Percentiles rank a stretch among this genome's conserved stretches.
These are phyloP conservation scores for Periparus ater DNA, from an alignment of 2,797 vertebrate species.

Conservation along the genomic window DNA sequence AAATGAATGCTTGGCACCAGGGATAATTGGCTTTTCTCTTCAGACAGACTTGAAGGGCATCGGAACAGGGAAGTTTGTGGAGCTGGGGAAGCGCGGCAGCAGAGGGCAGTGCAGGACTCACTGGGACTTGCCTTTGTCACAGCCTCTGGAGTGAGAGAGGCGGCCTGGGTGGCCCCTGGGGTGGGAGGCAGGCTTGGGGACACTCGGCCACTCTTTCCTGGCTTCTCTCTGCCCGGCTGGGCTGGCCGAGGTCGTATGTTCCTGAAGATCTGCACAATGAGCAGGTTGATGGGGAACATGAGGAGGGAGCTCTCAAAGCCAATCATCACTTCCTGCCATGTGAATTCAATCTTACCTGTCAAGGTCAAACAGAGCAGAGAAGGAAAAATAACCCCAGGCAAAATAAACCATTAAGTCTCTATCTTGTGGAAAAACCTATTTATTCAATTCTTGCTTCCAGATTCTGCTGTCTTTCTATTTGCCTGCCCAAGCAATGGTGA, in stretches of 20 bases:
- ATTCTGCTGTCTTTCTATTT: not conserved
- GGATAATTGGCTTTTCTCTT: not conserved
- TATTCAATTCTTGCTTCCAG: not conserved
- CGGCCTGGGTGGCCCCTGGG: constrained; percentile 67
- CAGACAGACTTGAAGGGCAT: not conserved
- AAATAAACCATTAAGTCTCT: not conserved
- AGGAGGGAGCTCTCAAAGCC: constrained; percentile 95
- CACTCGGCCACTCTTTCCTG: constrained; percentile 75
- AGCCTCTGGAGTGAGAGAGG: constrained; percentile 84
- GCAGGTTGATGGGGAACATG: constrained; percentile 95
- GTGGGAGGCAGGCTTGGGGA: constrained; percentile 71
- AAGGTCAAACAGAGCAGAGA: not conserved
- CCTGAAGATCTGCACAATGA: constrained; percentile 96
- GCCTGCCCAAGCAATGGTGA: not conserved
- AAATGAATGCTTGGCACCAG: not conserved
- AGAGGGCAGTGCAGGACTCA: constrained; percentile 16
- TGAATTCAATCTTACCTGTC: constrained; percentile 92
- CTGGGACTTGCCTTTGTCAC: constrained; percentile 82
- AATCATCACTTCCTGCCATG: constrained; percentile 95
- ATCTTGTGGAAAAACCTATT: not conserved
- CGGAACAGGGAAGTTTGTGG: not conserved
- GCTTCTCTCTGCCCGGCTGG: constrained; percentile 54
- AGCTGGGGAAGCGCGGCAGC: not conserved
- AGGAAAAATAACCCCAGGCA: not conserved
- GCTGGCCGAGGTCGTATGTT: constrained; percentile 76